Evolutionary conservation across 1,140 invertebrate genomes (phyloP).

Genomic region (Riptortus pedestris): DNA sequence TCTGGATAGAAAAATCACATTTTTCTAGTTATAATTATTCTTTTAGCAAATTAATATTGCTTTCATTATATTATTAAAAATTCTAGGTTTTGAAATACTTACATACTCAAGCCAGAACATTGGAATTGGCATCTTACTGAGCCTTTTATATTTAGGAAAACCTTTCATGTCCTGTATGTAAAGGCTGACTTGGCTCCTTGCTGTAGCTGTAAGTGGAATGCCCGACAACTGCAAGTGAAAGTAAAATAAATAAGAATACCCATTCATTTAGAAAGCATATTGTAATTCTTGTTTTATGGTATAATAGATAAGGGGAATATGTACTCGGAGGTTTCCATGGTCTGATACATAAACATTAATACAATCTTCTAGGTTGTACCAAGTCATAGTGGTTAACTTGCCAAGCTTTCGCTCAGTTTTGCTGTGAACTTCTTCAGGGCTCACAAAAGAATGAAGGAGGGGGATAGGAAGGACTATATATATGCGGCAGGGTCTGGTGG

Average conservation of each 20-base stretch:
- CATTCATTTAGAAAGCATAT: conserved; percentile 31
- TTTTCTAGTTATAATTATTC: too few species aligned
- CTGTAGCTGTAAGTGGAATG: conserved; percentile 43
- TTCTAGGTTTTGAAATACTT: too few species aligned
- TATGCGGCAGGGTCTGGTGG: too few species aligned
- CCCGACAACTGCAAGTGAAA: conserved; percentile 43
- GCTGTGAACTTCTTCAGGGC: too few species aligned
- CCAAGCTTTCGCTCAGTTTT: neutral
- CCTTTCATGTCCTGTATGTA: conserved; percentile 40
- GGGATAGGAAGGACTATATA: too few species aligned
- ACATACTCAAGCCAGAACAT: conserved; percentile 55
- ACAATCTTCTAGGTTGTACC: neutral
- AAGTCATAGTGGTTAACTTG: neutral
- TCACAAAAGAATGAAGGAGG: too few species aligned
- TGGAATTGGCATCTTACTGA: conserved; percentile 45
- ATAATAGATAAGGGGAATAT: neutral
- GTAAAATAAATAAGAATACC: neutral
- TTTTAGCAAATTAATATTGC: too few species aligned
- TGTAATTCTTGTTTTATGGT: conserved; percentile 30
- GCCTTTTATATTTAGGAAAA: conserved; percentile 39
- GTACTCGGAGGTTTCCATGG: neutral
- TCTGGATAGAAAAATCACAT: too few species aligned
- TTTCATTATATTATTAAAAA: too few species aligned
- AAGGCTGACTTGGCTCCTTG: conserved; percentile 48
- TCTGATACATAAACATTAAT: neutral